phyloP scores from a whole-genome alignment of 1,140 invertebrate genomes.

The Armadillidium nasatum region DNA sequence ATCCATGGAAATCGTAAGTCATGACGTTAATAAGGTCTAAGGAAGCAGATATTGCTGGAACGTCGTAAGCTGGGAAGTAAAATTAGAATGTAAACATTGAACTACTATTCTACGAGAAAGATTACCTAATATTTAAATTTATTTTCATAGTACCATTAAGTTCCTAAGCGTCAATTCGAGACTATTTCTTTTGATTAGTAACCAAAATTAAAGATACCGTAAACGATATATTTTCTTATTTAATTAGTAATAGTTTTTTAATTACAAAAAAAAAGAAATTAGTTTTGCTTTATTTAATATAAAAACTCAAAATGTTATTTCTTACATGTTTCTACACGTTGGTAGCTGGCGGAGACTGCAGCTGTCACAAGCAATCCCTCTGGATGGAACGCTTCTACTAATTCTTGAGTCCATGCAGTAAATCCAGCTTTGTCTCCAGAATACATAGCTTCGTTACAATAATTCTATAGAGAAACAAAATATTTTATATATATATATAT shows the following conservation, averaged over 20 bases:
- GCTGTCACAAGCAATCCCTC: constrained; percentile 63
- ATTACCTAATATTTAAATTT: neutral
- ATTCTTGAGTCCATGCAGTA: constrained; percentile 46
- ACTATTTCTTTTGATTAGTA: neutral
- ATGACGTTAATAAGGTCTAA: constrained; percentile 55
- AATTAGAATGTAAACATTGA: neutral
- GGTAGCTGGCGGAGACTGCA: constrained; percentile 81
- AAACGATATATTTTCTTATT: too few relatives aligned
- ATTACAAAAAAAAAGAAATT: neutral
- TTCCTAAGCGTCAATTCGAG: too few relatives aligned
- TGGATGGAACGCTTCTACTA: constrained; percentile 48
- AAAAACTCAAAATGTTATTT: neutral
- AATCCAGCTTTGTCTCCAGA: constrained; percentile 67
- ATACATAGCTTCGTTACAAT: constrained; percentile 65
- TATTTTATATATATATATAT: too few relatives aligned
- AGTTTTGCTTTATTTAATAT: neutral
- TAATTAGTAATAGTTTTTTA: too few relatives aligned
- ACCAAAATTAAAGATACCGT: too few relatives aligned
- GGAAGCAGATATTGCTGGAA: constrained; percentile 49
- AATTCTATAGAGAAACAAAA: constrained; percentile 22
- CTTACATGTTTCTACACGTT: constrained; percentile 48
- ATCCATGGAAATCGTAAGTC: constrained; percentile 53
- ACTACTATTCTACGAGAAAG: neutral
- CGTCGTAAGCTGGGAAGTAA: constrained; percentile 51
- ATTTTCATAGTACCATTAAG: too few relatives aligned